Conservation (phyloP, 2,888 invertebrate species). For the Sycophila texana region DNA sequence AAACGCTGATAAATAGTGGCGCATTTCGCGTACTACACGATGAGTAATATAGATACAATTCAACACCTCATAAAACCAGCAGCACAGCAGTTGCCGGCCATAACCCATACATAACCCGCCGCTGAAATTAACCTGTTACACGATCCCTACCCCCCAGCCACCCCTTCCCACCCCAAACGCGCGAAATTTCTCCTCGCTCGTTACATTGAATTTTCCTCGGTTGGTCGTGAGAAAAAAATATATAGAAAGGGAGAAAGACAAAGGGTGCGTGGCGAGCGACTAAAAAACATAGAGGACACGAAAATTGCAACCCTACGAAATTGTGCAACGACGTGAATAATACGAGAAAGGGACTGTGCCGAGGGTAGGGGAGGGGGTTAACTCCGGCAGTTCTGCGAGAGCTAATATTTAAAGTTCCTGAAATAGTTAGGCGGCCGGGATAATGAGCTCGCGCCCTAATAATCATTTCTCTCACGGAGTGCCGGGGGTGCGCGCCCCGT, state of each 20-base stretch:
- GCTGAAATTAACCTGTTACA: too few relatives aligned
- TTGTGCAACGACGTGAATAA: conserved; percentile 44
- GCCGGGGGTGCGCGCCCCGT: not conserved
- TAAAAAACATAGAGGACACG: conserved; percentile 24
- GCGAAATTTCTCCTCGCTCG: conserved; percentile 11
- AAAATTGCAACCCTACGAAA: conserved; percentile 17
- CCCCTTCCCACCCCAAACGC: not conserved
- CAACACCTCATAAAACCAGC: conserved; percentile 7
- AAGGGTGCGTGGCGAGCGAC: not conserved
- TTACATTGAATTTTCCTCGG: conserved; percentile 1
- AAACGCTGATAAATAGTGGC: too few relatives aligned
- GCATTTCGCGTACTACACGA: not conserved
- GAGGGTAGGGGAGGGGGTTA: conserved; percentile 41
- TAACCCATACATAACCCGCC: not conserved
- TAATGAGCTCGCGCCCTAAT: conserved; percentile 65
- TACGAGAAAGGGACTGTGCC: conserved; percentile 15
- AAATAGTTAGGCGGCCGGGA: conserved; percentile 63
- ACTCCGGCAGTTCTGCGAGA: conserved; percentile 40
- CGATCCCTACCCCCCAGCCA: too few relatives aligned
- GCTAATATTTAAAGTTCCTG: conserved; percentile 68
- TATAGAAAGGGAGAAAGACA: conserved; percentile 17
- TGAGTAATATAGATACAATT: too few relatives aligned
- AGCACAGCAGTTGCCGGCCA: not conserved
- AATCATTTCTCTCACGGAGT: conserved; percentile 63
- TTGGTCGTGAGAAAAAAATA: too few relatives aligned